Evolutionary conservation across 2,888 invertebrate genomes (phyloP), one percentile per base, ranked within the genome.

Genomic region (Amblyjoppa fuscipennis): DNA sequence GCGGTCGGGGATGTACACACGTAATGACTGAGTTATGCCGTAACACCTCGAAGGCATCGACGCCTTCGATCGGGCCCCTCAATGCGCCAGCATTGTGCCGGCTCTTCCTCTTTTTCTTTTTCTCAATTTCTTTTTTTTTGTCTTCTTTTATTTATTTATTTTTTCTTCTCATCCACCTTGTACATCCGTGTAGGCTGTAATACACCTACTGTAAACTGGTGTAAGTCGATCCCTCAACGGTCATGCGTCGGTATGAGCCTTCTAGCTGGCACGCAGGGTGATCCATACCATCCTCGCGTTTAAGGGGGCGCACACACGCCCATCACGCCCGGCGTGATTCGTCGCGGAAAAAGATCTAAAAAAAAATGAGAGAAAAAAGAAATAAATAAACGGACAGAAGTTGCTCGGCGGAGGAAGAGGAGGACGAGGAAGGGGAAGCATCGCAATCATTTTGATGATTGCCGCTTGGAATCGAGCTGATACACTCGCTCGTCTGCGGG

Each of bases 11-110:
- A 76, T 77, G 79, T 83, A 82, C 76, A 84, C 78, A 86, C 84
- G 92, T 93, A 93, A 93, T 93, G 91, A 92, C 90, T 92, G 90
- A 92, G 91, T 90, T 91, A 91, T 91, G 91, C 92, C 91, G 91
- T 92, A 93, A 93, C 92, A 93, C 93, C 93, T 93, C 87, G 87
- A 78, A 92, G 92, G 92, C 91, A 92, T 92, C 85, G 85, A 85
- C 85, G 85, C 85, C 85, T 85, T 73, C 83, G 85, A 83, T 85
- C 85, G 83, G 73, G 68, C 13, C 68, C 76, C 53, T 76, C 76
- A 68, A 76, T 76, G 66, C 76, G 34, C 76, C 25, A 38, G 66
- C 83, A 83, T 83, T 78, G 83, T 83, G 73, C 82, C 75, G 41
- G 41, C 74, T 75, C 71, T 68, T 56, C 20, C 41, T 74, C 66